Evolutionary conservation across 2,888 invertebrate species (phyloP).

Genomic region (Stegana nigrithorax): DNA sequence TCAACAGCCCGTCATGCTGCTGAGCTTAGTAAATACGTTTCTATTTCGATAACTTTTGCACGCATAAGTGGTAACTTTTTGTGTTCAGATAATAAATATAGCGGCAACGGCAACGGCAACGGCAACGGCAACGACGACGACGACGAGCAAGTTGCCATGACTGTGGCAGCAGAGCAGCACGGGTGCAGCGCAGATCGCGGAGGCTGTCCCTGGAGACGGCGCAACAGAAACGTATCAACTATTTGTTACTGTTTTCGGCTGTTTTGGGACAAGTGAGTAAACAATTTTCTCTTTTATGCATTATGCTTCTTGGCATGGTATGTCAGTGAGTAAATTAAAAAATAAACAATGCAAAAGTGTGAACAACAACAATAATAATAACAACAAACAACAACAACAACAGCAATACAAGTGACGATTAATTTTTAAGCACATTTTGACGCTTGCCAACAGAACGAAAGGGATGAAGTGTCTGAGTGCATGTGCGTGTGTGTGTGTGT

Average conservation of each 20-base stretch:
- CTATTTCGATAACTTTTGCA: no score
- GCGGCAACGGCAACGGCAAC: conserved; percentile 27
- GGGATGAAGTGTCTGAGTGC: conserved; percentile 12
- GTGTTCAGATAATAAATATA: conserved; percentile 67
- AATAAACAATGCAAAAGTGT: no score
- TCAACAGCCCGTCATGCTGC: no score
- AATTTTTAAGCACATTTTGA: conserved; percentile 40
- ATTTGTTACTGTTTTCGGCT: neutral
- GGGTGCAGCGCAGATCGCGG: neutral
- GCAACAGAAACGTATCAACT: no score
- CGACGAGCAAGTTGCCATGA: neutral
- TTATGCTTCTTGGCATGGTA: no score
- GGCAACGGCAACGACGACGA: no score
- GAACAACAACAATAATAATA: conserved; percentile 31
- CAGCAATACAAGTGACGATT: conserved; percentile 41
- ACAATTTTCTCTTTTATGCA: neutral
- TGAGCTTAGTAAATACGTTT: no score
- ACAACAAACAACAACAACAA: conserved; percentile 13
- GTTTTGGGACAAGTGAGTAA: conserved; percentile 9
- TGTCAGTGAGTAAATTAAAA: conserved; percentile 51
- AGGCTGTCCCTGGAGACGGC: neutral
- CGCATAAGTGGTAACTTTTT: conserved; percentile 66
- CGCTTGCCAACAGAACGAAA: conserved; percentile 15
- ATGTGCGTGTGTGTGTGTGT: no score
- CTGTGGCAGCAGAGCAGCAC: neutral